Conservation (phyloP, 53 echinoderm and acorn worm species). For the Stichopus horrens region DNA sequence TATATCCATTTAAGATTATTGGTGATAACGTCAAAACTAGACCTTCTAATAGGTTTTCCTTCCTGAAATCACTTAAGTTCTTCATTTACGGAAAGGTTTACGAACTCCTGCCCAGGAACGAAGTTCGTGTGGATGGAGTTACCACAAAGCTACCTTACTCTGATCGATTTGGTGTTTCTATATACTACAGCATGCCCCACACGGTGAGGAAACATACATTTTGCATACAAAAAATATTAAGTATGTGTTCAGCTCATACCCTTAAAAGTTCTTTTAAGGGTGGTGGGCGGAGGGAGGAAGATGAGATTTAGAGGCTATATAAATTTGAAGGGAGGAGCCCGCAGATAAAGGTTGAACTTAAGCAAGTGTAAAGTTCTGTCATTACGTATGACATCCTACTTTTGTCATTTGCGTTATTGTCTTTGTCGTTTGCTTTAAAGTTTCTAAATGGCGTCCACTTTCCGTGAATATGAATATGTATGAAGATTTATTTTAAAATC, state of each 20-base stretch:
- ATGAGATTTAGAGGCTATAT: no score
- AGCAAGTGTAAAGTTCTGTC: no score
- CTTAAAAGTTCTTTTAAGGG: not conserved
- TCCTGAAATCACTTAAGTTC: constrained; percentile 44
- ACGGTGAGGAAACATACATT: constrained; percentile 46
- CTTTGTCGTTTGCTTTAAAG: no score
- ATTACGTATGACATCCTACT: no score
- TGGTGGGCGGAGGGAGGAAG: not conserved
- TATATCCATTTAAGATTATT: constrained; percentile 53
- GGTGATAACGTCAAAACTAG: constrained; percentile 61
- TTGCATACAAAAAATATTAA: not conserved
- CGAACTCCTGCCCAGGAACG: constrained; percentile 38
- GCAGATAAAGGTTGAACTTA: no score
- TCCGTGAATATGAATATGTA: no score
- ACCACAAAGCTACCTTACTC: constrained; percentile 36
- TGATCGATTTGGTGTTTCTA: constrained; percentile 48
- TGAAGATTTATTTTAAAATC: not conserved
- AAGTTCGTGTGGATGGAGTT: constrained; percentile 61
- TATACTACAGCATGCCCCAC: constrained; percentile 42
- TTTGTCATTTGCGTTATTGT: no score
- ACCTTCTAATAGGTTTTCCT: constrained; percentile 57
- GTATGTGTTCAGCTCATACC: no score
- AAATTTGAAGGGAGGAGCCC: no score
- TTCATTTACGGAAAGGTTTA: constrained; percentile 40
- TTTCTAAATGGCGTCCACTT: no score